A percentile compares a stretch with the other conserved stretches of the same genome.
These are phyloP conservation scores for Lepidurus apus DNA, from an alignment of 1,140 invertebrate species.

Conservation along the genomic window DNA sequence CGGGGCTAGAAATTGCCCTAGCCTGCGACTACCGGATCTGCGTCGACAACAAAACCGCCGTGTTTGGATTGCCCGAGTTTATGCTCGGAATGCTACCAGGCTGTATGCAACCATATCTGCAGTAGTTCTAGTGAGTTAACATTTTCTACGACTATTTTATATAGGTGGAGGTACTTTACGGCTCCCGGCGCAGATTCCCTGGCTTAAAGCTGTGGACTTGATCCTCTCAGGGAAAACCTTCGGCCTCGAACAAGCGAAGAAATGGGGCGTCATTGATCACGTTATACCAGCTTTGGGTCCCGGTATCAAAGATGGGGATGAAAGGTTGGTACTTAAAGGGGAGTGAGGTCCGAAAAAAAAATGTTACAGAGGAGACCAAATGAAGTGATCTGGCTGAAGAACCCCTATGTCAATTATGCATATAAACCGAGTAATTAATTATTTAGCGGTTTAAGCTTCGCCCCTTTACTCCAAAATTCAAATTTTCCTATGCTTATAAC, in stretches of 20 bases:
- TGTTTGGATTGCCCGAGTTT: slow-evolving; percentile 39
- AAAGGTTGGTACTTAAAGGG: background rate
- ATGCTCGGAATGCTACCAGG: background rate
- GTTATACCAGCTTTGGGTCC: background rate
- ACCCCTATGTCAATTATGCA: too few relatives aligned
- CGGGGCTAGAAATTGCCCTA: slow-evolving; percentile 51
- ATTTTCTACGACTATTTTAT: slow-evolving; percentile 51
- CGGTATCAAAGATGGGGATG: background rate
- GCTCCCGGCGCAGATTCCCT: slow-evolving; percentile 45
- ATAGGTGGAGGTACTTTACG: slow-evolving; percentile 53
- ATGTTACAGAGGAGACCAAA: too few relatives aligned
- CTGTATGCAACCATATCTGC: background rate
- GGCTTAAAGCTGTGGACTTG: slow-evolving; percentile 50
- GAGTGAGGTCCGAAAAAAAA: too few relatives aligned
- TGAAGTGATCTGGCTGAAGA: too few relatives aligned
- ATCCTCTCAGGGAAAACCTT: slow-evolving; percentile 50
- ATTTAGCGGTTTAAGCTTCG: too few relatives aligned
- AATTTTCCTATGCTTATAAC: too few relatives aligned
- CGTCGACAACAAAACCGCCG: slow-evolving; percentile 49
- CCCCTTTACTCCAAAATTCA: too few relatives aligned
- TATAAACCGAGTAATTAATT: too few relatives aligned
- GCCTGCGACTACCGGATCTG: slow-evolving; percentile 52
- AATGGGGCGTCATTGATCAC: background rate
- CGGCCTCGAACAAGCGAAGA: slow-evolving; percentile 48
- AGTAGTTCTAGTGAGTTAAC: slow-evolving; percentile 44